Evolutionary conservation across 1,140 invertebrate genomes (phyloP), one percentile per base, ranked within the genome.

Genomic region (Himalopsyche phryganea): DNA sequence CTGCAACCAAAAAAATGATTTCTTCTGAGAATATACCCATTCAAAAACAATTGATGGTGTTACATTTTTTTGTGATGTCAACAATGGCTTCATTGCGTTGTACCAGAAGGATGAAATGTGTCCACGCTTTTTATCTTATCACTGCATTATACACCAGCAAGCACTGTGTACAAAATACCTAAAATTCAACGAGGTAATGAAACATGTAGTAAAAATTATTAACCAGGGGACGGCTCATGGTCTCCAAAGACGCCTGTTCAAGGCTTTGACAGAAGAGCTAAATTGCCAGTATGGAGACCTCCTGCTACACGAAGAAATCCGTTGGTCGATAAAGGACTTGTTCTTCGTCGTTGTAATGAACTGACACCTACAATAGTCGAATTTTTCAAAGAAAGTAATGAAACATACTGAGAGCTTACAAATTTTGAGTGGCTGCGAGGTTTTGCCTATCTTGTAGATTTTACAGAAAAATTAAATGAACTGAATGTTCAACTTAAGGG

Each of bases 51-150:
- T 6, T 15, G 42, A 45, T 45, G 18, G 42, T 19, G 42, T 15
- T 45, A 7, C 42, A 45, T 7, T 11, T 42, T 45, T 45, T 45
- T 45, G 42, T 45, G 42, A 15, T 45, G 18, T 17, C 4, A 45
- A 45, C 42, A 45, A 45, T 45, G 42, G 42, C 42, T 45, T 45
- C 42, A 45, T 40, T 40, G 3, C 38, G 4, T 40, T 40, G n/a
- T 40, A 3, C 38, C 38, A 40, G 38, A 40, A 40, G 18, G 42
- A 45, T 45, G 42, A 45, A 17, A 19, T 45, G 11, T 40, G 4
- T 45, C 42, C 15, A 45, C 42, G 7, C 15, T 45, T 45, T 45
- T 19, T 17, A 45, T 40, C 38, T 40, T 45, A 17, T 45, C 42
- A 45, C 42, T 45, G 42, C 42, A 45, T 45, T 45, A 45, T 45